phyloP scores from a whole-genome alignment of 2,888 invertebrate species.

The Chouioia cunea region DNA sequence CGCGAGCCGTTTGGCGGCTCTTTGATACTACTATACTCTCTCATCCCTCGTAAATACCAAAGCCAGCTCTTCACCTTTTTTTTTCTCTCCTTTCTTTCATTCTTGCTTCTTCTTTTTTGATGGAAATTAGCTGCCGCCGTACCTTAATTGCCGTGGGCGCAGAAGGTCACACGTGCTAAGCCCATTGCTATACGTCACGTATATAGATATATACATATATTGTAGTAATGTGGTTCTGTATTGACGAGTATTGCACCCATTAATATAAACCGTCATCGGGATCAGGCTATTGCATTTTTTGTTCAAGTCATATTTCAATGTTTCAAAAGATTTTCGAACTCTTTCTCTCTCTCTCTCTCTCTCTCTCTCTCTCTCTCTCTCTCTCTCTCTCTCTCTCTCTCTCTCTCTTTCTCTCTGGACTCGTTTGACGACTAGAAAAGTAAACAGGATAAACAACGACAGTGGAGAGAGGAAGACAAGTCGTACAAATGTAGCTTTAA shows the following conservation, averaged over 20 bases:
- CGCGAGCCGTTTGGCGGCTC: constrained; percentile 44
- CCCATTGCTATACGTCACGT: too few species aligned
- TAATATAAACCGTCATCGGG: too few species aligned
- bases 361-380: neutral
- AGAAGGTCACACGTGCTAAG: constrained; percentile 25
- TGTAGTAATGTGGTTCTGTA: too few species aligned
- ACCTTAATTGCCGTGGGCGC: constrained; percentile 42
- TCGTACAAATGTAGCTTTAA: too few species aligned
- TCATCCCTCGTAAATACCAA: constrained; percentile 61
- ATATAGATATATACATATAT: too few species aligned
- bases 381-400: constrained; percentile 4
- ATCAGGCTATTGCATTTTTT: too few species aligned
- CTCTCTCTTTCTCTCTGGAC: constrained; percentile 10
- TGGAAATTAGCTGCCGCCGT: constrained; percentile 52
- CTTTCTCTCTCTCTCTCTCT: neutral
- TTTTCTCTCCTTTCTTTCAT: constrained; percentile 44
- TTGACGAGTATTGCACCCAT: too few species aligned
- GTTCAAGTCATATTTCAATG: too few species aligned
- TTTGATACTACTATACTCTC: constrained; percentile 51
- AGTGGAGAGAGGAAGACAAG: too few species aligned
- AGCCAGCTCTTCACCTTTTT: constrained; percentile 6
- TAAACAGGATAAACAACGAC: too few species aligned
- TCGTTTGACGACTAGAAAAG: too few species aligned
- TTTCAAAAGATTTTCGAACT: too few species aligned
- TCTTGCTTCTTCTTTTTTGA: constrained; percentile 40